These are phyloP conservation scores for Anniella stebbinsi DNA, from an alignment of 2,797 vertebrate species.

Conservation along the genomic window DNA sequence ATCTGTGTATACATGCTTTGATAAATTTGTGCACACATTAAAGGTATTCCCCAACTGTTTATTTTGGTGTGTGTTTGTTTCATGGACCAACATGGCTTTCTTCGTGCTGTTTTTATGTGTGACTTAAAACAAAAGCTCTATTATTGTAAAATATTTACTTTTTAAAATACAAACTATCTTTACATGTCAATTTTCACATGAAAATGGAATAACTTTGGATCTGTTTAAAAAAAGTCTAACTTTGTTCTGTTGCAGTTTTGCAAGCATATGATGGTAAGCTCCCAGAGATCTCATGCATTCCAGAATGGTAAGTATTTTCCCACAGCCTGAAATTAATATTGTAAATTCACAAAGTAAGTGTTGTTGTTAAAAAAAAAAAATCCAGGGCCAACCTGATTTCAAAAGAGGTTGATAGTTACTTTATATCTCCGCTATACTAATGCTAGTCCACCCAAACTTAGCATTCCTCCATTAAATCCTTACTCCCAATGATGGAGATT, in stretches of 20 bases:
- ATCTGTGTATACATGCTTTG: fast-evolving
- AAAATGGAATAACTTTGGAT: conserved; percentile 3
- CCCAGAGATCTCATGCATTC: background rate
- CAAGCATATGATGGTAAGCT: background rate
- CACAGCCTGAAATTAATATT: background rate
- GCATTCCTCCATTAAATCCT: background rate
- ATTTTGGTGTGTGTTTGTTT: no score
- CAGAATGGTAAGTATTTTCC: conserved; percentile 11
- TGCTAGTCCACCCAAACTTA: background rate
- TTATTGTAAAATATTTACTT: background rate
- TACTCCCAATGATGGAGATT: background rate
- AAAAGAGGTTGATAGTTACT: background rate
- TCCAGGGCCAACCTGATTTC: background rate
- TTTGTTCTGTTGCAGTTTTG: conserved; percentile 17
- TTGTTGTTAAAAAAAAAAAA: fast-evolving
- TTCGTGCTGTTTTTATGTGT: no score
- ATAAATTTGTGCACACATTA: background rate
- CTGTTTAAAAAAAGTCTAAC: background rate
- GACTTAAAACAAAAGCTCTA: background rate
- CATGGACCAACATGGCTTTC: no score
- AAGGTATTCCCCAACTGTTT: no score
- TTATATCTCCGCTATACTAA: background rate
- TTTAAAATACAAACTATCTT: background rate
- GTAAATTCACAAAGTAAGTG: background rate
- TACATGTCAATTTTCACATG: background rate